Percentiles rank a stretch among this genome's conserved stretches.
phyloP scores from a whole-genome alignment of 2,113 vertebrate genomes.

The Apaloderma vittatum region DNA sequence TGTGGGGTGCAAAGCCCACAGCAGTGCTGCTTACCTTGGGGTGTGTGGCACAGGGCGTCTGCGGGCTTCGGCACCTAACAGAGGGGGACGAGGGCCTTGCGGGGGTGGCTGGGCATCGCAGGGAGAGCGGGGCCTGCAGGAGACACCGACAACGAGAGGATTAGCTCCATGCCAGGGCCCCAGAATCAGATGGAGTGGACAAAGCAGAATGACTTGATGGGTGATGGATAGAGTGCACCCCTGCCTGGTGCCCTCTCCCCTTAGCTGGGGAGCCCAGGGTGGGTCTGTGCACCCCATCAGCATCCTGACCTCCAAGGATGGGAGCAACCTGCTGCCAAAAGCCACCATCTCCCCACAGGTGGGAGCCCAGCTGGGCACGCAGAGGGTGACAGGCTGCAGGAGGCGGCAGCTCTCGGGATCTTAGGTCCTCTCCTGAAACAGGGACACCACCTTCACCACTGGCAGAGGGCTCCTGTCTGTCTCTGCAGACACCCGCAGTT shows the following conservation, averaged over 20 bases:
- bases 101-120: slow-evolving; percentile 42
- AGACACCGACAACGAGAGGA: neutral
- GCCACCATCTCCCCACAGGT: neutral
- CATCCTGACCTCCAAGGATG: rapidly evolving
- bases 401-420: neutral
- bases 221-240: neutral
- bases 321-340: neutral
- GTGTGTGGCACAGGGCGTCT: neutral
- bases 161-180: neutral
- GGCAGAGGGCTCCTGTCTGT: neutral
- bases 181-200: rapidly evolving
- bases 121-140: slow-evolving; percentile 8
- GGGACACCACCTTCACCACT: neutral
- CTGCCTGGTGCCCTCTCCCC: neutral
- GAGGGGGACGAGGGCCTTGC: neutral
- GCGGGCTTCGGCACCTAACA: neutral
- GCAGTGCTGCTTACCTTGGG: slow-evolving; percentile 41
- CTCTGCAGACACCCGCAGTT: slow-evolving; percentile 17
- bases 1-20: neutral
- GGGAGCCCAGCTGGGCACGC: rapidly evolving
- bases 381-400: neutral
- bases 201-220: neutral
- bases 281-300: rapidly evolving
- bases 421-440: neutral
- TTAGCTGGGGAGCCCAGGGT: rapidly evolving